A percentile compares a stretch with the other conserved stretches of the same genome.
These are phyloP conservation scores for Xestia ashworthii DNA, from an alignment of 2,888 invertebrate species.

Conservation along the genomic window DNA sequence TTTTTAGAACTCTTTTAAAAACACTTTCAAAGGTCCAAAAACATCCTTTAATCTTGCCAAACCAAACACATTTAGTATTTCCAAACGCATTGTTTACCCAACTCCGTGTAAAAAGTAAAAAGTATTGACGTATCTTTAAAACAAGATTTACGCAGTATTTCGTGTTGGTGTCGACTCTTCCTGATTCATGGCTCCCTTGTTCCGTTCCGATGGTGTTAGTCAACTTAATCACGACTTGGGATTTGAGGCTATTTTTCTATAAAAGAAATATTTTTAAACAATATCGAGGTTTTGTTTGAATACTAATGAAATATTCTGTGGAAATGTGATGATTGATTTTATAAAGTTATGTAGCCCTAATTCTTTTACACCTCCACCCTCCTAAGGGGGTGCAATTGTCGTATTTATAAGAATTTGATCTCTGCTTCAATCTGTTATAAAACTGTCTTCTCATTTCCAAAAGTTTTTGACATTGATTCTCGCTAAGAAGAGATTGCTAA, in stretches of 20 bases:
- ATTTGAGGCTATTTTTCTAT: neutral
- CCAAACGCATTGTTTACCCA: conserved; percentile 4
- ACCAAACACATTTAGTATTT: conserved; percentile 1
- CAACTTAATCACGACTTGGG: neutral
- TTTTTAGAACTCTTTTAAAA: too few relatives aligned
- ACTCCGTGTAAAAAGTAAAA: conserved; percentile 6
- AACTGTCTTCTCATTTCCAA: neutral
- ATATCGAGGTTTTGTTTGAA: too few relatives aligned
- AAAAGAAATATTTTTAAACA: neutral
- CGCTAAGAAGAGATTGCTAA: neutral
- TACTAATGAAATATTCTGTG: too few relatives aligned
- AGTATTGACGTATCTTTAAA: conserved; percentile 20
- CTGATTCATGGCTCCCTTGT: conserved; percentile 33
- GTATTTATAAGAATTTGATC: neutral
- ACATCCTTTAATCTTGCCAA: neutral
- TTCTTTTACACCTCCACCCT: neutral
- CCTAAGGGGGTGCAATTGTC: neutral
- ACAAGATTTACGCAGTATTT: conserved; percentile 36
- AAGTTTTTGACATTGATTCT: neutral
- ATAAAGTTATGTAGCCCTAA: neutral
- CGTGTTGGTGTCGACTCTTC: conserved; percentile 4
- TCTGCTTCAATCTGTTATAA: neutral
- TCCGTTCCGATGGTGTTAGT: neutral
- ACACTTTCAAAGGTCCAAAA: neutral
- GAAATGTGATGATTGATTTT: neutral